These are phyloP conservation scores for Zaprionus tsacasi DNA, from an alignment of 1,140 invertebrate species.

Conservation along the genomic window DNA sequence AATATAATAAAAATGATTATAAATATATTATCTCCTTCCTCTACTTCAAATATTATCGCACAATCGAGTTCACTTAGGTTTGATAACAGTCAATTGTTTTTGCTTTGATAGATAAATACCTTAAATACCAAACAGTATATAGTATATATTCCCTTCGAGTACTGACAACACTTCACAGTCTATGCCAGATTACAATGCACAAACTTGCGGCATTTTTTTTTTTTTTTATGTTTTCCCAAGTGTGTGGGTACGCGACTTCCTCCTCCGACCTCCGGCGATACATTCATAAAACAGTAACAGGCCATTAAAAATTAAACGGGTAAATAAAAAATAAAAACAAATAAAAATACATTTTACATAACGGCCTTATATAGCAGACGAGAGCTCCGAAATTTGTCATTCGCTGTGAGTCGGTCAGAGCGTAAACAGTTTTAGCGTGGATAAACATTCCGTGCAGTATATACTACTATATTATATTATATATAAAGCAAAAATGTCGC, in stretches of 20 bases:
- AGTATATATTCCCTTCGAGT: background rate
- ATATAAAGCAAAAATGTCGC: slow-evolving; percentile 28
- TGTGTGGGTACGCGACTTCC: background rate
- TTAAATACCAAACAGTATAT: background rate
- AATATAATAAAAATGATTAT: background rate
- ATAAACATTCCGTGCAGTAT: background rate
- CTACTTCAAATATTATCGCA: background rate
- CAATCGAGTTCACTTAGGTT: background rate
- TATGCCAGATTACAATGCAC: background rate
- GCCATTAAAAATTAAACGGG: background rate
- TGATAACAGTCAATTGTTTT: background rate
- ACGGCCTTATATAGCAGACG: background rate
- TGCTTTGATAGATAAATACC: background rate
- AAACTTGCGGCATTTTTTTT: background rate
- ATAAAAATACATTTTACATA: background rate
- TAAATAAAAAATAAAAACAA: background rate
- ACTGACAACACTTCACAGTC: background rate
- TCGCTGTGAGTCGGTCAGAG: background rate
- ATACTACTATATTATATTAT: background rate
- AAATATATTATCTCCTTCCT: background rate
- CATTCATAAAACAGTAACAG: background rate
- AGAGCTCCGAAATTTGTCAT: background rate
- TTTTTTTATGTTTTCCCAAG: background rate
- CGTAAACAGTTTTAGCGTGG: background rate
- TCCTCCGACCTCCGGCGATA: background rate